phyloP scores from a whole-genome alignment of 2,113 vertebrate genomes.

The Elephas maximus region DNA sequence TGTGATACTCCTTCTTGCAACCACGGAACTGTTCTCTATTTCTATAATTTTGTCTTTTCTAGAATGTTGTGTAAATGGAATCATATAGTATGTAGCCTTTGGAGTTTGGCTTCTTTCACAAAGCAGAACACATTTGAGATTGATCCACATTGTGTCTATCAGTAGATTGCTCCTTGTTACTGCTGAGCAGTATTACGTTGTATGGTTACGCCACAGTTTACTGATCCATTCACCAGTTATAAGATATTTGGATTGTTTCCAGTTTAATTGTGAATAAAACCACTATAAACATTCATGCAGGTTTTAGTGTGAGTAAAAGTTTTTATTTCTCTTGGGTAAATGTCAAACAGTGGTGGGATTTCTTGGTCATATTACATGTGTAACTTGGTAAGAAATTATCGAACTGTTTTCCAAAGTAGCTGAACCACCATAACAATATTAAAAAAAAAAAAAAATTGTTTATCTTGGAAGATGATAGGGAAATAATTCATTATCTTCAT shows the following conservation, averaged over 20 bases:
- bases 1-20: too few relatives aligned
- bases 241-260: neutral
- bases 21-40: too few relatives aligned
- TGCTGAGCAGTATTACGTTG: neutral
- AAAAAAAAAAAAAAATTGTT: neutral
- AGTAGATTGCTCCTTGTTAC: neutral
- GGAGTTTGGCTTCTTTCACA: too few relatives aligned
- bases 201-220: neutral
- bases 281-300: neutral
- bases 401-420: neutral
- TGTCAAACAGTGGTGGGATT: neutral
- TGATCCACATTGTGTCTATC: neutral
- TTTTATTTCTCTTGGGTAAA: neutral
- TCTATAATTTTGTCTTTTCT: too few relatives aligned
- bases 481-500: neutral
- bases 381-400: neutral
- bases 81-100: too few relatives aligned
- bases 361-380: neutral
- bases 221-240: neutral
- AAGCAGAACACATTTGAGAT: neutral
- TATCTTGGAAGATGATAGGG: neutral
- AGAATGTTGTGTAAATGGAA: too few relatives aligned
- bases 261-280: neutral
- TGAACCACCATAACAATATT: neutral
- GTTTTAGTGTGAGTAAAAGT: neutral